phyloP scores from a whole-genome alignment of 2,113 vertebrate genomes.

The Mesoclemmys tuberculata region DNA sequence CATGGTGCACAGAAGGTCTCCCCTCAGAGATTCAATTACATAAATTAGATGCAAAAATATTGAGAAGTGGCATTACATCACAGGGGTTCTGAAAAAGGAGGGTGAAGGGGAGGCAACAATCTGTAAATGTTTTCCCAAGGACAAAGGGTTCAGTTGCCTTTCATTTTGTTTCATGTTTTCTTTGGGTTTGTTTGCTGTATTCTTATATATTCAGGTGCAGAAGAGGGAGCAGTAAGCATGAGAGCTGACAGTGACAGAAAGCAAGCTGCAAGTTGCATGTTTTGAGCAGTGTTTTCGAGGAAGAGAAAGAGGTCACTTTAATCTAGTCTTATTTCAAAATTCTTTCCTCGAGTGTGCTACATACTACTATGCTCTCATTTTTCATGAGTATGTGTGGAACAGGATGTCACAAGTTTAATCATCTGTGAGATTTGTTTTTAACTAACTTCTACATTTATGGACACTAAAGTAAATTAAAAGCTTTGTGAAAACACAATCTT shows the following conservation, averaged over 20 bases:
- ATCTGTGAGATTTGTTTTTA: slow-evolving; percentile 12
- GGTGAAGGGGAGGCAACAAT: neutral
- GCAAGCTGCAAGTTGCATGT: neutral
- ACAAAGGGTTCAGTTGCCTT: neutral
- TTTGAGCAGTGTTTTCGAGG: neutral
- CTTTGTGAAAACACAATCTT: neutral
- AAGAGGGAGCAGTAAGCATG: neutral
- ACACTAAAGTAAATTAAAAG: neutral
- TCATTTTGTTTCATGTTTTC: neutral
- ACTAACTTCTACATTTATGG: neutral
- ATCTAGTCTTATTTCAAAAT: neutral
- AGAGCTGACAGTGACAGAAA: neutral
- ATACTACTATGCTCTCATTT: neutral
- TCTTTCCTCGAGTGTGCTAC: neutral
- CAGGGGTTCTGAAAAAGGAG: neutral
- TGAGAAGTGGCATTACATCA: neutral
- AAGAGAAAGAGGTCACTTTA: neutral
- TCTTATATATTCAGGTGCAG: neutral
- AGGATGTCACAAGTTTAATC: neutral
- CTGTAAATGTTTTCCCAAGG: neutral
- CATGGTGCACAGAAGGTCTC: no score
- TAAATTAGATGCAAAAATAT: neutral
- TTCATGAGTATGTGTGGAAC: neutral
- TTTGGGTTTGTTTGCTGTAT: neutral
- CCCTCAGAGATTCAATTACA: neutral